Conservation (phyloP, 2,113 vertebrate species). For the Heloderma charlesbogerti region DNA sequence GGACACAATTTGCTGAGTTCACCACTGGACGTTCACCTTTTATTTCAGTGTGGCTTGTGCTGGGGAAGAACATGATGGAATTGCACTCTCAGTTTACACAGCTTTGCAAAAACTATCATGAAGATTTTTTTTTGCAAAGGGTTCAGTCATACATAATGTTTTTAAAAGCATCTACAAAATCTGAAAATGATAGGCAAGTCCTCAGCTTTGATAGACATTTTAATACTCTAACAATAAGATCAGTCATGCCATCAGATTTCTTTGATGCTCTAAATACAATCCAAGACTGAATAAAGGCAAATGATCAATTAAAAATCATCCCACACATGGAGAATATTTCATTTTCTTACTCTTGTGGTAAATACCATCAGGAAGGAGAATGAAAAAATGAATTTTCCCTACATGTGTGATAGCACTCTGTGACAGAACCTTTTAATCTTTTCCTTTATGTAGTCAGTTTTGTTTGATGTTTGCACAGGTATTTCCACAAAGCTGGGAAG, state of each 20-base stretch:
- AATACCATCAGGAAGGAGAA: conserved; percentile 9
- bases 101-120: not conserved
- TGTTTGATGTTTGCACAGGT: conserved; percentile 30
- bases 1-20: not conserved
- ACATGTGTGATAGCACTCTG: conserved; percentile 55
- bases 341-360: conserved; percentile 24
- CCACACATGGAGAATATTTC: not conserved
- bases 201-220: not conserved
- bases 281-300: conserved; percentile 27
- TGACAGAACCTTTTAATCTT: conserved; percentile 34
- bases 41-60: not conserved
- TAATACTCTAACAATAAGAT: conserved; percentile 10
- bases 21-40: not conserved
- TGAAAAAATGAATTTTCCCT: conserved; percentile 34
- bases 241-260: accelerated
- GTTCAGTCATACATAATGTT: not conserved
- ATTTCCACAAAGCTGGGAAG: conserved; percentile 39
- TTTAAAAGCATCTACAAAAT: conserved; percentile 6
- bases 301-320: not conserved
- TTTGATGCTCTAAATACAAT: not conserved
- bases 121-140: conserved; percentile 5
- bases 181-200: not conserved
- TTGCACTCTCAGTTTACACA: not conserved
- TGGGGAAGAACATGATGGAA: not conserved
- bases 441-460: conserved; percentile 40